Base-by-base conservation (phyloP, 2,113 vertebrate genomes). In the Saguinus midas region DNA sequence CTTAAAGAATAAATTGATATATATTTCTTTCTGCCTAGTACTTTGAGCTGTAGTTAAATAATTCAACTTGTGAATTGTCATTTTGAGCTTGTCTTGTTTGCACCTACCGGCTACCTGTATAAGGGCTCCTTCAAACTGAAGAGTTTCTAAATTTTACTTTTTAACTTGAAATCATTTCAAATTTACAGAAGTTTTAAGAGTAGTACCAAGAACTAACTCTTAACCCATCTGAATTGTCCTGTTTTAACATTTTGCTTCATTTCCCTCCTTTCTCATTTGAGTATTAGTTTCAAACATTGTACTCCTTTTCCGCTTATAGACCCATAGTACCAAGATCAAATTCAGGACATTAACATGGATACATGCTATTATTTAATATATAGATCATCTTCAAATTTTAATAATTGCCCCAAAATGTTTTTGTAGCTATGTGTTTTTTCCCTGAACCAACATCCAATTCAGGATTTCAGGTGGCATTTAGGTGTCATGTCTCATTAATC, bases 181-280 rank as follows among this genome's bases (percentile, higher is more conserved):
- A 81, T 64, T 75, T 81, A 57, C 6, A 64, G 23, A 90, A 76
- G 16, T 81, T 84, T 66, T 48, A 72, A 23, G 20, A 70, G 5
- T 68, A 75, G 8, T 75, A 48, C 32, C 40, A 93, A 50, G 37
- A 64, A 29, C 27, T 21, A 64, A 94, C 35, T 91, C 13, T 94
- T 57, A 52, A 48, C 4, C 17, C 57, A 45, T 64, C 29, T 87
- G 66, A 18, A 87, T 61, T 66, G 6, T 35, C 14, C 43, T 50
- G 27, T 72, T 83, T 87, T 87, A 84, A 91, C 21, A 88, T 85
- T 84, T 94, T 81, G 14, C 72, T 40, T 88, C 61, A 88, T 85
- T 93, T 64, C 6, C 11, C 12, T 14, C 3, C 48, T 78, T 45
- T 32, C 48, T 48, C 18, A 57, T 57, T 95, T 76, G 45, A 90